These are phyloP conservation scores for Parasteatoda tepidariorum DNA, from an alignment of 1,140 invertebrate genomes.

Conservation along the genomic window DNA sequence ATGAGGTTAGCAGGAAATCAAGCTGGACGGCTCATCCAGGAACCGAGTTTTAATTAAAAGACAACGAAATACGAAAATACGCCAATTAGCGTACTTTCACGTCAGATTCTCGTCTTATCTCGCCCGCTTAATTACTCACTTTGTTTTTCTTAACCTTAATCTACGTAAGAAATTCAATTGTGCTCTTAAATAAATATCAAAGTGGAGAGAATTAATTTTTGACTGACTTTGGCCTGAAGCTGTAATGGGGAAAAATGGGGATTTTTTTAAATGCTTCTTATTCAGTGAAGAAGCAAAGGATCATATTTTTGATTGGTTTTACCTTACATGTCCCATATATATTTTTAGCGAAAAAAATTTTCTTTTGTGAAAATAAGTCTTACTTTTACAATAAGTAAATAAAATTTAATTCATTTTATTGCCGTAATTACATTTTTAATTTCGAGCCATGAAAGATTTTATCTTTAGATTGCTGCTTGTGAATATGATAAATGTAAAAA, in stretches of 20 bases:
- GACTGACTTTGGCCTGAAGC: background rate
- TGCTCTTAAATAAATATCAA: conserved; percentile 37
- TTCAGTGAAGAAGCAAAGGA: too few species aligned
- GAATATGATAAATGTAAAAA: too few species aligned
- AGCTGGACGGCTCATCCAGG: conserved; percentile 41
- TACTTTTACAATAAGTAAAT: too few species aligned
- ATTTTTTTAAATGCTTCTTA: too few species aligned
- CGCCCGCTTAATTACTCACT: conserved; percentile 43
- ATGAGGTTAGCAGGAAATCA: conserved; percentile 25
- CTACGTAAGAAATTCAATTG: conserved; percentile 40
- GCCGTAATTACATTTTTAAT: too few species aligned
- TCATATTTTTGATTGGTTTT: too few species aligned
- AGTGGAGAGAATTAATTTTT: conserved; percentile 24
- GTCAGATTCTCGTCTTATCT: conserved; percentile 30
- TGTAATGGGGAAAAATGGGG: background rate
- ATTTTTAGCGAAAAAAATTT: too few species aligned
- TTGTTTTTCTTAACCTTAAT: conserved; percentile 49
- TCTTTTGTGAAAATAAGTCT: too few species aligned
- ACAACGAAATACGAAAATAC: conserved; percentile 49
- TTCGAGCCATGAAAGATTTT: too few species aligned
- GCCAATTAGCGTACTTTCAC: conserved; percentile 46
- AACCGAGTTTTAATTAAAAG: conserved; percentile 53
- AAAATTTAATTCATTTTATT: too few species aligned
- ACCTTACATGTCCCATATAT: too few species aligned
- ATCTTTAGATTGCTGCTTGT: too few species aligned